These are phyloP conservation scores for Stomorhina lunata DNA, from an alignment of 2,888 invertebrate genomes.

Conservation along the genomic window DNA sequence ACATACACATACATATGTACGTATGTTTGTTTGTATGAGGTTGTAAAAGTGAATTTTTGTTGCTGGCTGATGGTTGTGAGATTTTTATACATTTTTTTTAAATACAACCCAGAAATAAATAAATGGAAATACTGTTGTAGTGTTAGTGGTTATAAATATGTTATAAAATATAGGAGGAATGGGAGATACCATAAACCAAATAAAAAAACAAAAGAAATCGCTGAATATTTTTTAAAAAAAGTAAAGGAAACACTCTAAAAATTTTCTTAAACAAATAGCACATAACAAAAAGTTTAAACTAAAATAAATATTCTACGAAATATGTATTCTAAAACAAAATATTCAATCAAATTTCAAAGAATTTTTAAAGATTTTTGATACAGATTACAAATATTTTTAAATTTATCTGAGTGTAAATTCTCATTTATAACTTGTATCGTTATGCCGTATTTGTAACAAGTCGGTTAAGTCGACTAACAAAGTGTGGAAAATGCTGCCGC, in stretches of 20 bases:
- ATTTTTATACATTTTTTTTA: background rate
- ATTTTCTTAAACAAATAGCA: no score
- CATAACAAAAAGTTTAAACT: no score
- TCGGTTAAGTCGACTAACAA: background rate
- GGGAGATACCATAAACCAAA: no score
- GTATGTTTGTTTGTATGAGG: no score
- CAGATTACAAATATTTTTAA: background rate
- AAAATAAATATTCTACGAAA: no score
- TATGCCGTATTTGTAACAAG: constrained; percentile 1
- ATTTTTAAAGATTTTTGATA: no score
- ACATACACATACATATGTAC: no score
- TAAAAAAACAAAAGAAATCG: background rate
- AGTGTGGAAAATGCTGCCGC: background rate
- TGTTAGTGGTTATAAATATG: background rate
- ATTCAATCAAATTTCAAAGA: no score
- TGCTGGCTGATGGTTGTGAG: no score
- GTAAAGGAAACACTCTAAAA: background rate
- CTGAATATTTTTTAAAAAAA: background rate
- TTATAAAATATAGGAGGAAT: background rate
- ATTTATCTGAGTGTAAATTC: background rate
- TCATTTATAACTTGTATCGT: background rate
- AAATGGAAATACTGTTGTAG: background rate
- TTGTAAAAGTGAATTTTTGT: background rate
- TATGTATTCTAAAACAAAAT: no score
- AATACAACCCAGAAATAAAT: background rate